Evolutionary conservation across 2,797 vertebrate species (phyloP).

Genomic region (Helicolenus hilgendorfi): DNA sequence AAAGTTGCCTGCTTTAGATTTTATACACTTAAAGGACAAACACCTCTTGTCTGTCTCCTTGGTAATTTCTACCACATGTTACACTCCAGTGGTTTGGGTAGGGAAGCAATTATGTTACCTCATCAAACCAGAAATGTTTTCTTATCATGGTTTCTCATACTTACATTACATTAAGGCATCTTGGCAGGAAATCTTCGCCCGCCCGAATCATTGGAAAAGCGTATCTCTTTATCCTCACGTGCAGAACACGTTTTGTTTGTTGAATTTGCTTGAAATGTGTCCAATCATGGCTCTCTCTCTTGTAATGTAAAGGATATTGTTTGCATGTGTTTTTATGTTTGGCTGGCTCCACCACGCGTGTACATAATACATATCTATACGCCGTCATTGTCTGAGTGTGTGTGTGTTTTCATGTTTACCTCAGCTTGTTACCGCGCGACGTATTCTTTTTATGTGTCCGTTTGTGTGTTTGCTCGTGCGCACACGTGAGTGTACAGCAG

Average conservation of each 20-base stretch:
- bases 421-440: constrained; percentile 54
- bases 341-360: background rate
- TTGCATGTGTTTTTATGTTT: constrained; percentile 67
- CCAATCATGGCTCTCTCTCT: constrained; percentile 57
- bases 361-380: constrained; percentile 32
- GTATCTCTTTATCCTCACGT: constrained; percentile 40
- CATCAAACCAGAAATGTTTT: constrained; percentile 89
- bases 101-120: constrained; percentile 89
- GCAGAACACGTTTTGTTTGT: constrained; percentile 63
- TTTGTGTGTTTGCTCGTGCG: constrained; percentile 11
- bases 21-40: constrained; percentile 88
- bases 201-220: constrained; percentile 59
- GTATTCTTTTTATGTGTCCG: constrained; percentile 63
- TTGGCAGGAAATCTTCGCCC: constrained; percentile 65
- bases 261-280: constrained; percentile 69
- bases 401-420: constrained; percentile 69
- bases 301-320: constrained; percentile 69
- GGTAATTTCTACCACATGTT: constrained; percentile 90
- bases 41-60: constrained; percentile 88
- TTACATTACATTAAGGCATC: constrained; percentile 60
- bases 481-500: constrained; percentile 54
- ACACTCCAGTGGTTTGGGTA: constrained; percentile 85
- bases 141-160: constrained; percentile 81
- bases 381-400: constrained; percentile 49
- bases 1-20: constrained; percentile 86